These are phyloP conservation scores for Glareola pratincola DNA, from an alignment of 2,113 vertebrate genomes.

Conservation along the genomic window DNA sequence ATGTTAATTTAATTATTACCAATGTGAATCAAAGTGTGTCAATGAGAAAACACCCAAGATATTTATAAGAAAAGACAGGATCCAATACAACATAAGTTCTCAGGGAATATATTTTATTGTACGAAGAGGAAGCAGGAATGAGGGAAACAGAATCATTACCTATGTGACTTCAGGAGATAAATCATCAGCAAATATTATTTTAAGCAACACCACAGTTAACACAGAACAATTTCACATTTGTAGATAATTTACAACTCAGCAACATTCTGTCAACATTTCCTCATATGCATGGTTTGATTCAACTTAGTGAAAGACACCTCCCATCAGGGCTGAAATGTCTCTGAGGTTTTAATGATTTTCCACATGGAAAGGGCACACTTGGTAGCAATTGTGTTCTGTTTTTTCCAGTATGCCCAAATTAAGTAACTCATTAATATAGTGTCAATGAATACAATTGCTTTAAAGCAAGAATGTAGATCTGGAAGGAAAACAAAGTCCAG, in stretches of 20 bases:
- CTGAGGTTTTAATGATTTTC: slow-evolving; percentile 28
- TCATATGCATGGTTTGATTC: slow-evolving; percentile 25
- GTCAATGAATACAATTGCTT: neutral
- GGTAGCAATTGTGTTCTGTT: neutral
- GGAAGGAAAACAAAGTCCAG: neutral
- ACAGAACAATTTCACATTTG: neutral
- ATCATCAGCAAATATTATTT: slow-evolving; percentile 35
- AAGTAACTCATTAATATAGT: neutral
- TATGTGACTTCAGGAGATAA: neutral
- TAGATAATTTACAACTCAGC: slow-evolving; percentile 20
- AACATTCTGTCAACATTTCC: slow-evolving; percentile 31
- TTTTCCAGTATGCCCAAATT: neutral
- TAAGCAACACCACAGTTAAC: neutral
- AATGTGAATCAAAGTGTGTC: neutral
- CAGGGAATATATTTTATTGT: neutral
- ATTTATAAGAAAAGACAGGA: neutral
- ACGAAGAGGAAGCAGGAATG: neutral
- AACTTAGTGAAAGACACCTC: slow-evolving; percentile 39
- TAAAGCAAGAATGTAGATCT: slow-evolving; percentile 1
- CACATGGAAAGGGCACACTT: neutral
- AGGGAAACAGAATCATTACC: neutral
- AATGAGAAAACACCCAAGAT: neutral
- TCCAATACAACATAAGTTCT: neutral
- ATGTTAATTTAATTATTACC: neutral
- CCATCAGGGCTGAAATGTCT: slow-evolving; percentile 11